Evolutionary conservation across 2,888 invertebrate genomes (phyloP), one percentile per base, ranked within the genome.

Genomic region (Clanis bilineata): DNA sequence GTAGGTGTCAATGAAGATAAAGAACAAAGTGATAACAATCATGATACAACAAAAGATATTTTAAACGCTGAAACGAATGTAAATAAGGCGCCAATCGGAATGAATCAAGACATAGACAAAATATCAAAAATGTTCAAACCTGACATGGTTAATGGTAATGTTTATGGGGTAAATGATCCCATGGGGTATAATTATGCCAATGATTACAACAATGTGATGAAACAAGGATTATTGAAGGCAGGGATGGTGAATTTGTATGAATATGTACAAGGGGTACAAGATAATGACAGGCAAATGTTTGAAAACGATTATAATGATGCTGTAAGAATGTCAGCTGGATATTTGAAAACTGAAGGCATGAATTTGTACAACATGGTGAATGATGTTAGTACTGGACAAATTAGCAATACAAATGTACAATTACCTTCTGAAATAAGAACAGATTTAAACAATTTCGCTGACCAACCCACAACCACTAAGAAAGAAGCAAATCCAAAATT

Each of bases 401-500:
- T 36, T 9, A 36, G 7, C 6, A 10, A 41, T 7, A 6, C 18
- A 2, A 41, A 7, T 41, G 6, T 41, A 41, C 18, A 41, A 15
- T 15, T n/a, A 41, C 18, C 7, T 6, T 12, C 9, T 41, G 41
- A 18, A 1, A 18, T 18, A 7, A 18, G n/a, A n/a, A n/a, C n/a
- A n/a, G n/a, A n/a, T n/a, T n/a, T n/a, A n/a, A n/a, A n/a, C n/a
- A n/a, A n/a, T n/a, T n/a, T n/a, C n/a, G n/a, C n/a, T n/a, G n/a
- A n/a, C n/a, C n/a, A n/a, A n/a, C n/a, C n/a, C n/a, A n/a, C n/a
- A n/a, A n/a, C n/a, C 22, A 25, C 32, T 21, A 55, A 59, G n/a
- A 57, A 60, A 61, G 43, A 45, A 1, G 9, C 36, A 2, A 12
- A 1, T 36, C 54, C 10, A 61, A 58, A 38, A 56, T 56, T 1